A percentile compares a stretch with the other conserved stretches of the same genome.
Evolutionary conservation across 64 coral and sea anemone species (phyloP).

Genomic region (Stichodactyla mertensii): DNA sequence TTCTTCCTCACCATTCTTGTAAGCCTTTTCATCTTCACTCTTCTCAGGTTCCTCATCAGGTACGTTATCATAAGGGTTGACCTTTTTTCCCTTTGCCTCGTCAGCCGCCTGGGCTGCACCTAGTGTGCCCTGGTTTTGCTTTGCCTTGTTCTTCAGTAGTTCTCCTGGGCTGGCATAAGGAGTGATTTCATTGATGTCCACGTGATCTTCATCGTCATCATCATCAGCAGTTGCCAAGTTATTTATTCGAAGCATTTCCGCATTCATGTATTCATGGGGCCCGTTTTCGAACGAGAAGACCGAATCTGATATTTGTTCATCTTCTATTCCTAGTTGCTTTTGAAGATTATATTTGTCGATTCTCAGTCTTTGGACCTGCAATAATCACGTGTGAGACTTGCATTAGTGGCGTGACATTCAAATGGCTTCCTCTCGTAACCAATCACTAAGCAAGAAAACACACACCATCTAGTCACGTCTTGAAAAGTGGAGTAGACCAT

Average conservation of each 20-base stretch:
- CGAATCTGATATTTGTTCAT: slow-evolving; percentile 3
- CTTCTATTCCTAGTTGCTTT: slow-evolving; percentile 63
- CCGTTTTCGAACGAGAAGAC: slow-evolving; percentile 21
- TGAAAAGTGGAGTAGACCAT: no score
- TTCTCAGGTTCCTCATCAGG: slow-evolving; percentile 16
- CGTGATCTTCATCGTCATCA: slow-evolving; percentile 74
- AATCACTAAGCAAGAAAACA: no score
- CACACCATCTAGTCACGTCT: no score
- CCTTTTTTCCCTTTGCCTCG: slow-evolving; percentile 1
- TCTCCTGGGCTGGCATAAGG: slow-evolving; percentile 80
- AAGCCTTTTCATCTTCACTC: slow-evolving; percentile 11
- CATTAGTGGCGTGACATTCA: no score
- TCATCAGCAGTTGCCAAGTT: slow-evolving; percentile 3
- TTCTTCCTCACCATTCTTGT: neutral
- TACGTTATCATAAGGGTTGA: slow-evolving; percentile 61
- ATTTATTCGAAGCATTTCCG: slow-evolving; percentile 29
- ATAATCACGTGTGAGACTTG: neutral
- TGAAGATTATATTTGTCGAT: slow-evolving; percentile 63
- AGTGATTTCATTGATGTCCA: slow-evolving; percentile 73
- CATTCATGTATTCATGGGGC: slow-evolving; percentile 33
- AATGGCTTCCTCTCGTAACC: no score
- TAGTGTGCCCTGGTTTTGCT: slow-evolving; percentile 6
- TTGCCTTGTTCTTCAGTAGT: slow-evolving; percentile 40
- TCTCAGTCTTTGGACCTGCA: slow-evolving; percentile 74
- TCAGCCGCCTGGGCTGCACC: neutral